Conservation (phyloP, 2,888 invertebrate genomes). For the Malthinus seriepunctatus region DNA sequence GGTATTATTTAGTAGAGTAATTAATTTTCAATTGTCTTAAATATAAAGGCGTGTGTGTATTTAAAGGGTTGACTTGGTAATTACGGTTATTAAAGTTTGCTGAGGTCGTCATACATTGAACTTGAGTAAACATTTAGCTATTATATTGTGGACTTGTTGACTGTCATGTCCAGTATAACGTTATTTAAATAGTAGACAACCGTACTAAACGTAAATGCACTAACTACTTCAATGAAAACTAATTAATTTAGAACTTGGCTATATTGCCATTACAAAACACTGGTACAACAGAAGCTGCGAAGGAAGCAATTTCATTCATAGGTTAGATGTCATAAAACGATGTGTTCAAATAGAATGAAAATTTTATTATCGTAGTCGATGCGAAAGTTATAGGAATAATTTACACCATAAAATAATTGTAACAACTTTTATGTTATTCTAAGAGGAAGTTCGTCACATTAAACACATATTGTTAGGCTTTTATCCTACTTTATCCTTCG, state of each 20-base stretch:
- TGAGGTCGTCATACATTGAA: background rate
- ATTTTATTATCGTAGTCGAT: too few species aligned
- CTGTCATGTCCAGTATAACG: constrained; percentile 16
- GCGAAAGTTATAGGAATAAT: too few species aligned
- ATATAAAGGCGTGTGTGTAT: too few species aligned
- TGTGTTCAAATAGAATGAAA: too few species aligned
- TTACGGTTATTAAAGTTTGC: background rate
- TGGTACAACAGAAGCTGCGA: background rate
- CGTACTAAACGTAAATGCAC: constrained; percentile 13
- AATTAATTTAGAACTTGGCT: constrained; percentile 21
- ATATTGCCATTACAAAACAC: constrained; percentile 12
- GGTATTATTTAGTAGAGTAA: too few species aligned
- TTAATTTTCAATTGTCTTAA: too few species aligned
- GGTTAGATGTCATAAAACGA: background rate
- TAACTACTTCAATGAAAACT: constrained; percentile 21
- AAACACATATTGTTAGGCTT: too few species aligned
- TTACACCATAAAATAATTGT: too few species aligned
- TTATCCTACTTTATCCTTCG: too few species aligned
- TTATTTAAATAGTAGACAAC: constrained; percentile 12
- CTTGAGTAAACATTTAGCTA: constrained; percentile 4
- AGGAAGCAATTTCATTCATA: background rate
- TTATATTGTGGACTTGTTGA: constrained; percentile 11
- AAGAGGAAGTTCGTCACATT: too few species aligned
- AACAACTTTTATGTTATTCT: too few species aligned
- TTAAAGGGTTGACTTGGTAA: too few species aligned